These are phyloP conservation scores for Astropecten irregularis DNA, from an alignment of 53 echinoderm and acorn worm species.

Conservation along the genomic window DNA sequence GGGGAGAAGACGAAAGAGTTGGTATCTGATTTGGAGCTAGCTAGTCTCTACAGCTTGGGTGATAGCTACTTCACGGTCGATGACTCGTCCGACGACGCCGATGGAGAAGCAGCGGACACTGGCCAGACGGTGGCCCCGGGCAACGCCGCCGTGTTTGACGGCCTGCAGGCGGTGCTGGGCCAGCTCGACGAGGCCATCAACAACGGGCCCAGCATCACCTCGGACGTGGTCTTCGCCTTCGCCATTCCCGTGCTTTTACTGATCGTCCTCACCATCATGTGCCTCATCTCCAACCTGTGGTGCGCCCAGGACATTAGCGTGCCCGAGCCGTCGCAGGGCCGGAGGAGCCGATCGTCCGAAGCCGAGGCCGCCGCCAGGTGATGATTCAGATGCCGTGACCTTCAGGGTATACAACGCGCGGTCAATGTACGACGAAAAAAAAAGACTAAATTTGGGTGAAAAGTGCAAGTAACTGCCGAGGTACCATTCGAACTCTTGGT, in stretches of 20 bases:
- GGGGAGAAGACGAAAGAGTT: conserved; percentile 62
- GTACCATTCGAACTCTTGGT: no score
- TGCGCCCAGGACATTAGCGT: conserved; percentile 55
- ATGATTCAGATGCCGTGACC: no score
- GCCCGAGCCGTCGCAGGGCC: neutral
- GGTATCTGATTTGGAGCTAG: conserved; percentile 81
- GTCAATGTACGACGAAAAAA: no score
- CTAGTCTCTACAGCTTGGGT: conserved; percentile 64
- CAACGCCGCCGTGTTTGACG: conserved; percentile 49
- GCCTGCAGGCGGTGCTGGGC: conserved; percentile 59
- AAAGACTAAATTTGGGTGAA: no score
- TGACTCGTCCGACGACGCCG: neutral
- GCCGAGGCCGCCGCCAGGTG: no score
- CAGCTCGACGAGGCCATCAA: conserved; percentile 68
- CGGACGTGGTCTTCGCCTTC: conserved; percentile 63
- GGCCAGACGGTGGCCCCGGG: neutral
- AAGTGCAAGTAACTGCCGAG: no score
- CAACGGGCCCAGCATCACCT: conserved; percentile 80
- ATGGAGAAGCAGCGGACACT: neutral
- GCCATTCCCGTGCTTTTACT: conserved; percentile 67
- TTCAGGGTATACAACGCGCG: no score
- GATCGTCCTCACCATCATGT: conserved; percentile 65
- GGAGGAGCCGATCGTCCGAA: neutral
- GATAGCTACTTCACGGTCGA: conserved; percentile 26
- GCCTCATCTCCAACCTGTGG: conserved; percentile 84